phyloP scores from a whole-genome alignment of 2,797 vertebrate species.

The Buphagus erythrorhynchus region DNA sequence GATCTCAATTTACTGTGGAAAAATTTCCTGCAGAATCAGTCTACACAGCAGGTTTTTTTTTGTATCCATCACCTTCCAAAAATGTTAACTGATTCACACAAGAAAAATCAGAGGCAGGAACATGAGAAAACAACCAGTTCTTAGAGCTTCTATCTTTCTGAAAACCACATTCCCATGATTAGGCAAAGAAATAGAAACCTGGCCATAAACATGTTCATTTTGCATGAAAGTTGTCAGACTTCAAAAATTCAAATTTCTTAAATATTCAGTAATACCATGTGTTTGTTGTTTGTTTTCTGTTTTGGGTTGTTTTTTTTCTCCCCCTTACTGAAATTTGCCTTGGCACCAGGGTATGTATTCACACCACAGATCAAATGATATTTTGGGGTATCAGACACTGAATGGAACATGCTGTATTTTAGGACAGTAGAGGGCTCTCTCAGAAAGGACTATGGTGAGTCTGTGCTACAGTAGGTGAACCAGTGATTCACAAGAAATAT shows the following conservation, averaged over 20 bases:
- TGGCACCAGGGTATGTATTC: not conserved
- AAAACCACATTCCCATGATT: not conserved
- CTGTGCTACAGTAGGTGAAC: not conserved
- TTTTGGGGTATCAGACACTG: not conserved
- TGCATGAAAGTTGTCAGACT: not conserved
- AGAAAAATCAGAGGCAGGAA: not conserved
- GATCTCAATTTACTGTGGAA: not conserved
- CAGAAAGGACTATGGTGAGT: constrained; percentile 40
- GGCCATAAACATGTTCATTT: not conserved
- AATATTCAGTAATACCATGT: not conserved
- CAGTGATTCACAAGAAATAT: constrained; percentile 30
- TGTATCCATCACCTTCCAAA: not conserved
- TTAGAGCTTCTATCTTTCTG: not conserved
- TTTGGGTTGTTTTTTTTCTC: not conserved
- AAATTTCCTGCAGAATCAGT: not conserved
- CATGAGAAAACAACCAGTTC: not conserved
- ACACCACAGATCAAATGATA: not conserved
- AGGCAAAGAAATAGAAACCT: not conserved
- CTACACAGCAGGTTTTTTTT: not conserved
- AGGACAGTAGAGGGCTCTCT: constrained; percentile 74
- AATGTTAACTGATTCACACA: not conserved
- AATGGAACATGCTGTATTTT: not conserved
- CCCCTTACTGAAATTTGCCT: not conserved
- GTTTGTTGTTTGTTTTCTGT: not conserved
- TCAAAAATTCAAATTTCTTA: not conserved